Evolutionary conservation across 2,113 vertebrate genomes (phyloP).

Genomic region (Ophiodon elongatus): DNA sequence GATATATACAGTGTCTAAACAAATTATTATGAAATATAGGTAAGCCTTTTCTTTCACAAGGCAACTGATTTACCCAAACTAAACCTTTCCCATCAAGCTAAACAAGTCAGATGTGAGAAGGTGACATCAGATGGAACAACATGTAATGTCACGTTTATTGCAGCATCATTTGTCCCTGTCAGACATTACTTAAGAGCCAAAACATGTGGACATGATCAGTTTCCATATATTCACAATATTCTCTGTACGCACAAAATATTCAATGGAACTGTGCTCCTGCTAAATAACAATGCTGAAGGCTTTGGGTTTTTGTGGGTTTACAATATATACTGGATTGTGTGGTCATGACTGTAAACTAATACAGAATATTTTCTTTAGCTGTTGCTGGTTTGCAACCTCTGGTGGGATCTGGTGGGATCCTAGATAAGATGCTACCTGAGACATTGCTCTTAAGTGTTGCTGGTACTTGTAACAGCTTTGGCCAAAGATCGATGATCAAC

Average conservation of each 20-base stretch:
- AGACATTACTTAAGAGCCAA: not conserved
- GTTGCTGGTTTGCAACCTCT: too few species aligned
- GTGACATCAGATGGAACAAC: conserved; percentile 26
- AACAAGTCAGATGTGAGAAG: conserved; percentile 13
- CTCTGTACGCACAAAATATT: not conserved
- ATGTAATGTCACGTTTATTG: conserved; percentile 19
- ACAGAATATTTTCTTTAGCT: too few species aligned
- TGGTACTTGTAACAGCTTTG: not conserved
- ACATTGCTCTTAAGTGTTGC: not conserved
- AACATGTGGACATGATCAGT: not conserved
- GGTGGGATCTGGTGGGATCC: too few species aligned
- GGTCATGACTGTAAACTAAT: not conserved
- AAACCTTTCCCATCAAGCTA: conserved; percentile 5
- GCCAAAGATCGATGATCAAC: not conserved
- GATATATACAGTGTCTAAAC: conserved; percentile 21
- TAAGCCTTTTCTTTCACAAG: conserved; percentile 12
- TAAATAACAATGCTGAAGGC: not conserved
- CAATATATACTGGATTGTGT: not conserved
- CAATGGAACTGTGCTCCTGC: not conserved
- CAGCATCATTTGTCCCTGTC: not conserved
- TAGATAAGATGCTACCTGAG: too few species aligned
- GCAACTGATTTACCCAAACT: conserved; percentile 19
- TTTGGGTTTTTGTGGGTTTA: not conserved
- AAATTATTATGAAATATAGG: conserved; percentile 16
- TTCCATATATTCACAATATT: not conserved